Base-by-base conservation (phyloP, 2,888 invertebrate genomes). In the Agrotis clavis region DNA sequence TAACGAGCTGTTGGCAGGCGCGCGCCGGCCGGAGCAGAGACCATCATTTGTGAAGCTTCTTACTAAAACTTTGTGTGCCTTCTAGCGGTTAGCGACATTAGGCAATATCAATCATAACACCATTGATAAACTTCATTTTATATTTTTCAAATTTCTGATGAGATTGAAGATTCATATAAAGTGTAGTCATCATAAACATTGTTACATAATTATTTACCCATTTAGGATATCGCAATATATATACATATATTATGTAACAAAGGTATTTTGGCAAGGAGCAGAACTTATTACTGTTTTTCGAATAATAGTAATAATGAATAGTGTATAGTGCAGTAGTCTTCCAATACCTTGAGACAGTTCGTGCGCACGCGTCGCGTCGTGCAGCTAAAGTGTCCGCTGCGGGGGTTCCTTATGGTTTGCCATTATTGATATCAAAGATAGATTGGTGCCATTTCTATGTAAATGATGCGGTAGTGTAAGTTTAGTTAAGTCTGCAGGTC, bases 391-490 rank as follows among this genome's bases (percentile, higher is more conserved):
- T 89, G 94, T 93, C 93, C 93, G 94, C 94, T 91, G 94, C 92
- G 94, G 92, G 94, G 95, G 94, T 94, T 95, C 95, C 95, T 93
- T 95, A 94, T 94, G 95, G 95, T 93, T 96, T 96, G 96, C 96
- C 96, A 96, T 96, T 96, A 92, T 92, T 94, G 92, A 96, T 96
- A 96, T 96, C 96, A 96, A 96, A 96, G 96, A 96, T 96, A 96
- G 96, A 95, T 96, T 95, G 96, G 96, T 96, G 96, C 96, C 96
- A 96, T 96, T 95, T 95, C 94, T 94, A 92, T 94, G 92, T 96
- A 94, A 92, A 95, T 92, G 95, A 95, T 90, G 95, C 90, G 95
- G 94, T 95, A 95, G 95, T 83, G 94, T 96, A 95, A 95, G 96
- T 92, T 94, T 93, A 96, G 95, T 94, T 96, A 95, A 94, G 96